phyloP scores from a whole-genome alignment of 2,888 invertebrate genomes.

The Xanthorhoe spadicearia region DNA sequence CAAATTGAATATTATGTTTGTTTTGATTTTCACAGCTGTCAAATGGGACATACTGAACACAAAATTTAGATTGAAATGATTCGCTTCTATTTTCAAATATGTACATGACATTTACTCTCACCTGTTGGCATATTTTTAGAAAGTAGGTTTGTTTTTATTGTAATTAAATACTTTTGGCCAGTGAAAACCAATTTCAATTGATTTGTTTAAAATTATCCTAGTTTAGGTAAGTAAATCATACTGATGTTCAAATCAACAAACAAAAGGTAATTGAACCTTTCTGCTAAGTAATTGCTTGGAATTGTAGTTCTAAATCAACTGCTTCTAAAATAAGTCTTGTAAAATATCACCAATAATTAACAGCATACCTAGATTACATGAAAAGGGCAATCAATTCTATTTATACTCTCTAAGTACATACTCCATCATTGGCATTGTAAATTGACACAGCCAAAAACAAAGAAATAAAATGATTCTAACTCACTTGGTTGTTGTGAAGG shows the following conservation, averaged over 20 bases:
- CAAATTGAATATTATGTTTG: conserved; percentile 64
- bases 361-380: background rate
- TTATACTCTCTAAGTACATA: conserved; percentile 5
- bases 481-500: background rate
- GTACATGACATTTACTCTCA: conserved; percentile 18
- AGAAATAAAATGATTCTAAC: background rate
- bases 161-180: background rate
- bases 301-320: background rate
- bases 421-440: conserved; percentile 2
- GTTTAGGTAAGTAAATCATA: too few species aligned
- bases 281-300: background rate
- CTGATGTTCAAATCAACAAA: too few species aligned
- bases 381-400: conserved; percentile 8
- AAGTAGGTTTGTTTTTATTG: background rate
- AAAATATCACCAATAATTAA: background rate
- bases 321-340: background rate
- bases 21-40: conserved; percentile 75
- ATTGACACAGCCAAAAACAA: conserved; percentile 5
- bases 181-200: background rate
- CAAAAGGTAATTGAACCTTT: background rate
- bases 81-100: conserved; percentile 40
- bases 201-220: background rate
- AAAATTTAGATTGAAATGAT: conserved; percentile 66
- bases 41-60: conserved; percentile 74
- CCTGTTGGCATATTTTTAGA: conserved; percentile 19